These are phyloP conservation scores for Psittacula cyanocephala DNA, from an alignment of 2,113 vertebrate genomes.

Conservation along the genomic window DNA sequence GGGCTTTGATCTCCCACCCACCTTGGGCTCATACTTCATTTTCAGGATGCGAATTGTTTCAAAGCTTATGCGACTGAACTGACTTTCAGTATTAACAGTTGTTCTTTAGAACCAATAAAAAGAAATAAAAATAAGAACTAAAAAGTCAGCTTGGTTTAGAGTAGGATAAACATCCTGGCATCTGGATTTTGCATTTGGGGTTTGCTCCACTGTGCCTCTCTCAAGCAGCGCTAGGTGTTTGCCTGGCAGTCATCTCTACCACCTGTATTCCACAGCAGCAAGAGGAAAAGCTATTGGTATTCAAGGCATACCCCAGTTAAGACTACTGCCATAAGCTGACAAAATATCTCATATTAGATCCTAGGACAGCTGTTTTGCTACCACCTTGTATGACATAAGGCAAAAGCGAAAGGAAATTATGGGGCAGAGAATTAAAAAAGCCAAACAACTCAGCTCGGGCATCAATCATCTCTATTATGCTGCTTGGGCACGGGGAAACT, in stretches of 20 bases:
- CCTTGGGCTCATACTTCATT: neutral
- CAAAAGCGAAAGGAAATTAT: neutral
- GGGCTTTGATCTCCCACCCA: neutral
- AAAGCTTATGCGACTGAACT: neutral
- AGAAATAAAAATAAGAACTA: neutral
- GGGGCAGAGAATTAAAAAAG: neutral
- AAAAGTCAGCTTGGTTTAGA: neutral
- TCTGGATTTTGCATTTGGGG: neutral
- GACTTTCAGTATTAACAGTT: neutral
- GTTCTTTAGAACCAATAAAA: neutral
- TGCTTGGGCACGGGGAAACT: neutral
- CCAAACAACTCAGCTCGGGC: neutral
- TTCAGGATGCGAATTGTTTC: neutral
- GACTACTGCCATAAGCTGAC: neutral
- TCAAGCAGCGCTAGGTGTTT: fast-evolving
- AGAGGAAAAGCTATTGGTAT: neutral
- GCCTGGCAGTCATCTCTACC: neutral
- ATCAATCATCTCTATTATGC: neutral
- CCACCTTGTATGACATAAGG: neutral
- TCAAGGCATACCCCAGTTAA: neutral
- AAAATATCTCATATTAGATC: neutral
- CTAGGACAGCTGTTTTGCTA: neutral
- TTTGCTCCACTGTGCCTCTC: fast-evolving
- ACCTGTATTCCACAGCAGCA: neutral
- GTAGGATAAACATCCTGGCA: neutral